Conservation (phyloP, 1,140 invertebrate species). For the Bombus ignitus region DNA sequence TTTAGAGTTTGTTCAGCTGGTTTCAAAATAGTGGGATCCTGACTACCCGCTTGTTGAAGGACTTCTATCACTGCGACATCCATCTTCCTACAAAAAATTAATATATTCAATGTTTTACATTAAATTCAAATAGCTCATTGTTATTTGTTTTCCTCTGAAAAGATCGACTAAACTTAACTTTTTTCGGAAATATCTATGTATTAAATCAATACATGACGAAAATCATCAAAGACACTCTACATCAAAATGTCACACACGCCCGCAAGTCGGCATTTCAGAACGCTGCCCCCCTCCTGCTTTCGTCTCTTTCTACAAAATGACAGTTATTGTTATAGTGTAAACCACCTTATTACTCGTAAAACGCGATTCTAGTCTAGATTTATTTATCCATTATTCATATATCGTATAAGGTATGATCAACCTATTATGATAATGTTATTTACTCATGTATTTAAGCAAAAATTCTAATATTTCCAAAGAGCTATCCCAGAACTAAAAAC, state of each 20-base stretch:
- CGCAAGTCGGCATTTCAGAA: slow-evolving; percentile 67
- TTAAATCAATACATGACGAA: slow-evolving; percentile 69
- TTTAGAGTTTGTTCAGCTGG: slow-evolving; percentile 93
- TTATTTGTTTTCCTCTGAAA: slow-evolving; percentile 16
- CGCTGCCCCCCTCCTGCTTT: slow-evolving; percentile 32
- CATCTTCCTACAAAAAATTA: slow-evolving; percentile 61
- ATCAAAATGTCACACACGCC: slow-evolving; percentile 66
- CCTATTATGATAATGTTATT: not conserved
- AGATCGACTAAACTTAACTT: slow-evolving; percentile 3
- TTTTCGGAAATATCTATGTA: slow-evolving; percentile 64
- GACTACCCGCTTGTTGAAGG: slow-evolving; percentile 92
- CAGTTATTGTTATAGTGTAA: slow-evolving; percentile 42
- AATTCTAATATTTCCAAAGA: not conserved
- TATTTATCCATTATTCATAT: not conserved
- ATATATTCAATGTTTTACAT: not conserved
- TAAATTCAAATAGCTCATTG: not conserved
- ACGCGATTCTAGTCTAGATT: not conserved
- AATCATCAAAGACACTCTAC: slow-evolving; percentile 50
- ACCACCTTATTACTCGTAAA: not conserved
- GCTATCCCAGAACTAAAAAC: not conserved
- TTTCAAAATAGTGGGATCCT: slow-evolving; percentile 92
- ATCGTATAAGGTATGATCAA: not conserved
- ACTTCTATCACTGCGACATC: slow-evolving; percentile 87
- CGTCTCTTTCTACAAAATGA: slow-evolving; percentile 24
- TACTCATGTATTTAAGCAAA: not conserved